Evolutionary conservation across 2,113 vertebrate species (phyloP).

Genomic region (Emydura subglobosa): DNA sequence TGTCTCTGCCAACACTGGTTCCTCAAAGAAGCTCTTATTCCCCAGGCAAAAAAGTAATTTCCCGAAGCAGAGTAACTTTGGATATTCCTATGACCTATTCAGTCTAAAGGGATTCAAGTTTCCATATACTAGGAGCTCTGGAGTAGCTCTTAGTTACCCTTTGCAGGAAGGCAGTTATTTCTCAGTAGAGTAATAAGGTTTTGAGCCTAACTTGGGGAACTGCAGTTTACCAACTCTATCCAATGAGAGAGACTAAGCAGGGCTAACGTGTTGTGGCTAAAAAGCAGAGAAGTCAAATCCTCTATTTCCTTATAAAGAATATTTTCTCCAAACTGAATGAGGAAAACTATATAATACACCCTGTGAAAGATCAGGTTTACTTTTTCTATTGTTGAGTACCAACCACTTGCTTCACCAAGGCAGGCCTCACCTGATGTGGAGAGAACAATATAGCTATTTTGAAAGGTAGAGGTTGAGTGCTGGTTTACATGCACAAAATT

Average conservation of each 20-base stretch:
- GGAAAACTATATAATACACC: conserved; percentile 10
- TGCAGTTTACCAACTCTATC: conserved; percentile 53
- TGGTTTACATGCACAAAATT: conserved; percentile 65
- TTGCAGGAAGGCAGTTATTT: conserved; percentile 18
- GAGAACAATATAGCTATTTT: conserved; percentile 72
- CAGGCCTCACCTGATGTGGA: conserved; percentile 57
- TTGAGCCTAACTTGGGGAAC: conserved; percentile 57
- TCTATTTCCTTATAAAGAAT: conserved; percentile 44
- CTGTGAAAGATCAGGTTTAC: conserved; percentile 55
- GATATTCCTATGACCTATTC: conserved; percentile 26
- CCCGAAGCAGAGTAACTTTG: conserved; percentile 12
- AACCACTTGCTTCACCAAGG: conserved; percentile 23
- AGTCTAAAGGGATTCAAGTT: conserved; percentile 56
- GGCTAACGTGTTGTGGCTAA: conserved; percentile 25
- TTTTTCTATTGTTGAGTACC: not conserved
- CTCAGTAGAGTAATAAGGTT: conserved; percentile 43
- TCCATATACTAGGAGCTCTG: not conserved
- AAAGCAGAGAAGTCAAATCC: conserved; percentile 23
- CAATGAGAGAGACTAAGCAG: conserved; percentile 24
- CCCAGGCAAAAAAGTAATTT: not conserved
- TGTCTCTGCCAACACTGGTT: not conserved
- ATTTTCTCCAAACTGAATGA: conserved; percentile 13
- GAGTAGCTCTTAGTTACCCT: not conserved
- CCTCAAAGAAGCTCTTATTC: not conserved
- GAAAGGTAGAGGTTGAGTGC: conserved; percentile 71